phyloP scores from a whole-genome alignment of 2,113 vertebrate genomes.

The Butorides virescens region DNA sequence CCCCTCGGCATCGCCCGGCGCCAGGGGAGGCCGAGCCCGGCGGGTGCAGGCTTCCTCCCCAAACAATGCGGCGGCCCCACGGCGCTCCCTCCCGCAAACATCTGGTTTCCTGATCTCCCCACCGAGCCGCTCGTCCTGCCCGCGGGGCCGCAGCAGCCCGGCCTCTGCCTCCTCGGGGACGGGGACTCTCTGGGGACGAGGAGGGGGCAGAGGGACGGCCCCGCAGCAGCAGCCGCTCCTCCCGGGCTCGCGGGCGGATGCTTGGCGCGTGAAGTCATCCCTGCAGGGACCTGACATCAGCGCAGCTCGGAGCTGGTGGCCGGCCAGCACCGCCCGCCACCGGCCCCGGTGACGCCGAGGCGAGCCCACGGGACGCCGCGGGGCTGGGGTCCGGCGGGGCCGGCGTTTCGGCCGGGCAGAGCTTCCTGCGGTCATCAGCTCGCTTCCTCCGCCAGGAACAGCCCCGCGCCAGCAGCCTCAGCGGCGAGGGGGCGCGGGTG shows the following conservation, averaged over 20 bases:
- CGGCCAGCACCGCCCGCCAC: not conserved
- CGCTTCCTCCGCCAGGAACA: not conserved
- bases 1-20: fast-evolving
- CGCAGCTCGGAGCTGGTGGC: not conserved
- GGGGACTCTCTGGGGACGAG: not conserved
- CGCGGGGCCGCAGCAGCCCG: not conserved
- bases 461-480: not conserved
- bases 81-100: not conserved
- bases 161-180: not conserved
- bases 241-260: not conserved
- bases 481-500: not conserved
- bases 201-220: not conserved
- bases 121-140: not conserved
- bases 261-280: not conserved
- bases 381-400: not conserved
- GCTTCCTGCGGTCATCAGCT: not conserved
- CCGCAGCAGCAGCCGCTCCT: not conserved
- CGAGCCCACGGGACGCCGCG: not conserved
- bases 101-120: not conserved
- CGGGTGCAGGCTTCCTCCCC: not conserved
- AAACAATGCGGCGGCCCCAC: not conserved
- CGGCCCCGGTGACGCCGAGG: not conserved
- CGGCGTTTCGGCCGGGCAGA: not conserved
- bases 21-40: not conserved
- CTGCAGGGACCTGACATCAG: not conserved